Evolutionary conservation across 2,797 vertebrate genomes (phyloP).

Genomic region (Prionace glauca): DNA sequence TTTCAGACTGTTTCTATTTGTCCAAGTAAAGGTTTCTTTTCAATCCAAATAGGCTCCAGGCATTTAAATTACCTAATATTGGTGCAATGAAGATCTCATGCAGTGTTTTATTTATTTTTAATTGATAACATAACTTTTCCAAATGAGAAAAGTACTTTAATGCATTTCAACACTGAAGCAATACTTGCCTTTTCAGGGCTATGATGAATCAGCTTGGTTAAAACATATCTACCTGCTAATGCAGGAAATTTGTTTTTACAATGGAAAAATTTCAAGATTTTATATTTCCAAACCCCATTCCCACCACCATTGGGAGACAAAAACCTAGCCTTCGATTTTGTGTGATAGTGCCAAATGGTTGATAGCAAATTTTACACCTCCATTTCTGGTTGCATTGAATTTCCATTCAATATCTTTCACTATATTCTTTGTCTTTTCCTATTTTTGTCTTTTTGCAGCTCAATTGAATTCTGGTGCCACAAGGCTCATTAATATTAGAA

Average conservation of each 20-base stretch:
- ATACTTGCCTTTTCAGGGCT: no score
- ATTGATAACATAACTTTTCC: not conserved
- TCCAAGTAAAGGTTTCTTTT: not conserved
- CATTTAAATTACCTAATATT: not conserved
- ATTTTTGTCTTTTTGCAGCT: not conserved
- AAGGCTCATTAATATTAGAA: not conserved
- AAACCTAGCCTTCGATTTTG: not conserved
- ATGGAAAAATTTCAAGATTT: no score
- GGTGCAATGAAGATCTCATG: not conserved
- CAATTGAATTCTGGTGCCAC: not conserved
- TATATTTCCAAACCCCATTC: no score
- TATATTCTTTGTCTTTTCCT: not conserved
- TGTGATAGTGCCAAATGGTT: not conserved
- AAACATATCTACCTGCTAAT: not conserved
- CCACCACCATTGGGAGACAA: no score
- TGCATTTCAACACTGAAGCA: no score
- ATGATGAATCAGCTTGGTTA: not conserved
- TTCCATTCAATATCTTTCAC: not conserved
- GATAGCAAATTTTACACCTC: not conserved
- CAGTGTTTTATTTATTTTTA: not conserved
- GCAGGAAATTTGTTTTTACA: not conserved
- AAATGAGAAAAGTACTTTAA: not conserved
- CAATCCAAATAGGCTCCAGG: not conserved
- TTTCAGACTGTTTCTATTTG: not conserved
- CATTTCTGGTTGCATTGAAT: not conserved